phyloP scores from a whole-genome alignment of 2,797 vertebrate species.

The Trematomus bernacchii region DNA sequence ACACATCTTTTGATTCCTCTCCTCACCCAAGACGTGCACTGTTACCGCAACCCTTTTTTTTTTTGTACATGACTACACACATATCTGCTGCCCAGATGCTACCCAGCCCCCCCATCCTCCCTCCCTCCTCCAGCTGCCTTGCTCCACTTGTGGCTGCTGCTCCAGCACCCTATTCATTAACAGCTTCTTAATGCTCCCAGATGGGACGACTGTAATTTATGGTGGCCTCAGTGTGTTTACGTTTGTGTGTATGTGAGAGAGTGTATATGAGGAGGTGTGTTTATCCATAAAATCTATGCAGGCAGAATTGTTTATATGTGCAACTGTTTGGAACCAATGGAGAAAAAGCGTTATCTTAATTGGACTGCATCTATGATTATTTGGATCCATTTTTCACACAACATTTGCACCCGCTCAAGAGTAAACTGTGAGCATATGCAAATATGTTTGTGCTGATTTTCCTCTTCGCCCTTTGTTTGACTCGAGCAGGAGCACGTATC shows the following conservation, averaged over 20 bases:
- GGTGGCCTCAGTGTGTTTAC: slow-evolving; percentile 64
- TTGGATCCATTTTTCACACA: slow-evolving; percentile 63
- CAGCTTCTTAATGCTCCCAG: slow-evolving; percentile 85
- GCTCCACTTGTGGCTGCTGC: slow-evolving; percentile 79
- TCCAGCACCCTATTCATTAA: slow-evolving; percentile 84
- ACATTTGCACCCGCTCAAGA: slow-evolving; percentile 50
- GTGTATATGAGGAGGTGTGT: slow-evolving; percentile 42
- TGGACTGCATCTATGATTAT: slow-evolving; percentile 57
- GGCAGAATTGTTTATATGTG: slow-evolving; percentile 68
- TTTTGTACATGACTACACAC: slow-evolving; percentile 77
- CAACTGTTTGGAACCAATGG: slow-evolving; percentile 65
- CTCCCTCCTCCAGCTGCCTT: slow-evolving; percentile 63
- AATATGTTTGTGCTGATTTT: slow-evolving; percentile 71
- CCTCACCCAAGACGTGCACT: slow-evolving; percentile 63
- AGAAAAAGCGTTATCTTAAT: slow-evolving; percentile 63
- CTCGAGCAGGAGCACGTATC: slow-evolving; percentile 69
- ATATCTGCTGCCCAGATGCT: slow-evolving; percentile 84
- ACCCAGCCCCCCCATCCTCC: slow-evolving; percentile 39
- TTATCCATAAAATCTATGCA: slow-evolving; percentile 65
- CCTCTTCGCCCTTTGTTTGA: slow-evolving; percentile 68
- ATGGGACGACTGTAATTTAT: slow-evolving; percentile 83
- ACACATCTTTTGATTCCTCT: slow-evolving; percentile 61
- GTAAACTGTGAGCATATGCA: slow-evolving; percentile 70
- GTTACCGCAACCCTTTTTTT: slow-evolving; percentile 73
- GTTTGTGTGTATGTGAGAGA: slow-evolving; percentile 44